Percentiles rank a stretch among this genome's conserved stretches.
Evolutionary conservation across 2,797 vertebrate genomes (phyloP).

Genomic region (Squalus acanthias): DNA sequence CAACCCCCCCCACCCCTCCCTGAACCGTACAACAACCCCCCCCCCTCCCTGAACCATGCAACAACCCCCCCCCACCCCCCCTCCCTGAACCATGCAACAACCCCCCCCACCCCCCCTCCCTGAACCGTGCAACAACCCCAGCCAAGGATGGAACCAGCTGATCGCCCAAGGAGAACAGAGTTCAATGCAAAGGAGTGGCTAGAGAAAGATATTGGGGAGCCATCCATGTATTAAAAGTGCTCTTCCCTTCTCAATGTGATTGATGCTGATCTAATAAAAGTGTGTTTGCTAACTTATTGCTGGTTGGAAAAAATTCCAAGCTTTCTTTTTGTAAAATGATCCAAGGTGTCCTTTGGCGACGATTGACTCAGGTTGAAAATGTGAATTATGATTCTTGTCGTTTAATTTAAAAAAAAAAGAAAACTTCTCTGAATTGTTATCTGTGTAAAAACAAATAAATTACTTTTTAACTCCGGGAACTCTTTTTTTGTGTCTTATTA

Average conservation of each 20-base stretch:
- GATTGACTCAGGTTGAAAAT: no score
- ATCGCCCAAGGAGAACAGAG: neutral
- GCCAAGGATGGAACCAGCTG: neutral
- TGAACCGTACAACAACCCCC: neutral
- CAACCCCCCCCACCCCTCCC: no score
- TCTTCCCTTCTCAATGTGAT: neutral
- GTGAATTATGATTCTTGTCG: neutral
- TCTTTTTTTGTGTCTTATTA: no score
- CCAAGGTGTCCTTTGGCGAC: neutral
- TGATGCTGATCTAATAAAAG: no score
- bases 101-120: no score
- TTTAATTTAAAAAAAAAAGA: neutral
- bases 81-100: neutral
- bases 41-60: neutral
- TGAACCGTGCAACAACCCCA: neutral
- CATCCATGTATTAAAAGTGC: neutral
- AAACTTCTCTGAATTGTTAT: neutral
- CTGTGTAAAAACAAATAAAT: no score
- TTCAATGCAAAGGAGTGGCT: no score
- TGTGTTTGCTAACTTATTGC: neutral
- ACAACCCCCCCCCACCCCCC: neutral
- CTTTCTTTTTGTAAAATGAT: neutral
- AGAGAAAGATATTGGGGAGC: no score
- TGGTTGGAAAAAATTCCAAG: neutral
- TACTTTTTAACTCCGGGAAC: no score